Evolutionary conservation across 2,113 vertebrate genomes (phyloP).

Genomic region (Callaeas wilsoni): DNA sequence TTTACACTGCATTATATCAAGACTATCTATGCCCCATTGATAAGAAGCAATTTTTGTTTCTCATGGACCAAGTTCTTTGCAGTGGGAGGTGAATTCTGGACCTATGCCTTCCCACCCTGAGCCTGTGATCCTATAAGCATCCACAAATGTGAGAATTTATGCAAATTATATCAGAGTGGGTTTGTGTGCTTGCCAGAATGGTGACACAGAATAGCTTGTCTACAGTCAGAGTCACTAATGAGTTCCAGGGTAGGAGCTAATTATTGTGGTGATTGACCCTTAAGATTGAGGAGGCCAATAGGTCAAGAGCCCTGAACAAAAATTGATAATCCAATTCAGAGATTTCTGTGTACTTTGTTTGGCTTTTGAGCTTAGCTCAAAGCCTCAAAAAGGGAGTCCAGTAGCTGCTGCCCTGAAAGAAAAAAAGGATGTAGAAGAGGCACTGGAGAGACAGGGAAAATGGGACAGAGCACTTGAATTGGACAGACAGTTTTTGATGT

Average conservation of each 20-base stretch:
- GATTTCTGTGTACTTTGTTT: background rate
- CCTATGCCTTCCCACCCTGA: background rate
- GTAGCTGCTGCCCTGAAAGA: background rate
- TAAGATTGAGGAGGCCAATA: background rate
- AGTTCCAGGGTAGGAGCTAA: background rate
- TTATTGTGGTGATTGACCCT: background rate
- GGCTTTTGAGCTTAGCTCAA: background rate
- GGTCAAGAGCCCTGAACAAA: background rate
- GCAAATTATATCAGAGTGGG: background rate
- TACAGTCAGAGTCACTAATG: background rate
- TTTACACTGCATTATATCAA: background rate
- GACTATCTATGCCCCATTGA: background rate
- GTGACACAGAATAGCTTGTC: background rate
- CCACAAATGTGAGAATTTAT: background rate
- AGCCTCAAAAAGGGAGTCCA: background rate
- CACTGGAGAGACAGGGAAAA: background rate
- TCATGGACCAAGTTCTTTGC: background rate
- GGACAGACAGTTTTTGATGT: background rate
- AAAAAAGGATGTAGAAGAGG: background rate
- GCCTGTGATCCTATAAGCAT: background rate
- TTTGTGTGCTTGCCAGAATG: background rate
- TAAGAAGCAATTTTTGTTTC: background rate
- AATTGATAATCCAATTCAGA: background rate
- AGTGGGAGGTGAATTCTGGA: background rate
- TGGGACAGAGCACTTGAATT: background rate